Conservation (phyloP, 2,888 invertebrate species). For the Mythimna ferrago region DNA sequence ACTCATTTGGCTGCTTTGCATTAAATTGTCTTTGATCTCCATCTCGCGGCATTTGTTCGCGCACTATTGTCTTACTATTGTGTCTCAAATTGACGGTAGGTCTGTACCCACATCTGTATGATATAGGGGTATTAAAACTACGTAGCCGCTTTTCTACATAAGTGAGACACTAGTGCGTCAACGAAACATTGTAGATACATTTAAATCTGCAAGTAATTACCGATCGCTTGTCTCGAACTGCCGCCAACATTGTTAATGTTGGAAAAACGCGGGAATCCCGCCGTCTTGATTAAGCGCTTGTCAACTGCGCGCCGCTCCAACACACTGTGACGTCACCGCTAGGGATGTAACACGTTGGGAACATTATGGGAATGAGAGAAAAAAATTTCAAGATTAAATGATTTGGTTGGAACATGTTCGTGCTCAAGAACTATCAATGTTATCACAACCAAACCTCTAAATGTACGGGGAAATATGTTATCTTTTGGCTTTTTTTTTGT, state of each 20-base stretch:
- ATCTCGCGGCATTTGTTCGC: too few relatives aligned
- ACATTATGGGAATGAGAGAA: constrained; percentile 19
- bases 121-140: background rate
- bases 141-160: background rate
- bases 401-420: background rate
- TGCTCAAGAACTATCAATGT: background rate
- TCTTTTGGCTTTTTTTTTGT: background rate
- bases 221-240: constrained; percentile 46
- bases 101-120: too few relatives aligned
- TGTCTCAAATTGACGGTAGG: too few relatives aligned
- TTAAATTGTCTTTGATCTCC: too few relatives aligned
- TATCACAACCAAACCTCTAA: background rate
- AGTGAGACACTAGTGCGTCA: constrained; percentile 9
- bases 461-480: background rate
- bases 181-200: constrained; percentile 28
- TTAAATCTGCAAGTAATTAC: constrained; percentile 57
- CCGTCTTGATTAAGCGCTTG: constrained; percentile 68
- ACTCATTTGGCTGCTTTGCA: too few relatives aligned
- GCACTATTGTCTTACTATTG: too few relatives aligned
- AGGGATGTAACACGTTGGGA: constrained; percentile 47
- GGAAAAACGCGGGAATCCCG: constrained; percentile 60
- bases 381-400: background rate
- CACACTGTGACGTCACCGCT: constrained; percentile 62
- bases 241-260: constrained; percentile 56
- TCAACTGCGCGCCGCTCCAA: constrained; percentile 58